phyloP scores from a whole-genome alignment of 2,797 vertebrate species.

The Chelon auratus region DNA sequence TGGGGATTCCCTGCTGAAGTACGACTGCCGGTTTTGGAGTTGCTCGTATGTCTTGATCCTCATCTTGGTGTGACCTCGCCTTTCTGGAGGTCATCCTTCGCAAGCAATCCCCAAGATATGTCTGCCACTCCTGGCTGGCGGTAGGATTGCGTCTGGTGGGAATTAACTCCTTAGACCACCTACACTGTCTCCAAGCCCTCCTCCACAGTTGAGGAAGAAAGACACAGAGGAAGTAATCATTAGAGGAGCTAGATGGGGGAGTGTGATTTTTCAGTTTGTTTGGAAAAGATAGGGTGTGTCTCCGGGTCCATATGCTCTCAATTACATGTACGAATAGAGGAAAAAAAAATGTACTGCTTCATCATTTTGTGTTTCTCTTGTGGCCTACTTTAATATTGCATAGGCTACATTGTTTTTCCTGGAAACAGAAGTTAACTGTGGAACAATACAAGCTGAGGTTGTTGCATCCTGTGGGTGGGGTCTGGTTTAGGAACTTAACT shows the following conservation, averaged over 20 bases:
- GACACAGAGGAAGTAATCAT: constrained; percentile 67
- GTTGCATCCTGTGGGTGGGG: constrained; percentile 83
- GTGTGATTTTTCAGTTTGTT: constrained; percentile 70
- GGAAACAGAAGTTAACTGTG: constrained; percentile 61
- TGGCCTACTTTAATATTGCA: constrained; percentile 24
- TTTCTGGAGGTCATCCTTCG: constrained; percentile 63
- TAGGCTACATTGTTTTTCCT: constrained; percentile 44
- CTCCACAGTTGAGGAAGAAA: constrained; percentile 41
- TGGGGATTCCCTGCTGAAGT: constrained; percentile 35
- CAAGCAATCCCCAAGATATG: constrained; percentile 58
- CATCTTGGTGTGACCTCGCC: constrained; percentile 45
- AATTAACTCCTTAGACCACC: constrained; percentile 77
- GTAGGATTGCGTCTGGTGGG: constrained; percentile 73
- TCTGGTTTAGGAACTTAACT: constrained; percentile 77
- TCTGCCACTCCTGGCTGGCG: constrained; percentile 54
- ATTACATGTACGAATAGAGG: constrained; percentile 14
- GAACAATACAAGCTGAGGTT: constrained; percentile 78
- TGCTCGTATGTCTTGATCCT: constrained; percentile 58
- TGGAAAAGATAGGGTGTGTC: constrained; percentile 56
- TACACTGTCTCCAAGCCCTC: constrained; percentile 53
- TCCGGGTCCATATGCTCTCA: constrained; percentile 25
- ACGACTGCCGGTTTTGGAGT: constrained; percentile 49
- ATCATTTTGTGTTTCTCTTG: constrained; percentile 11
- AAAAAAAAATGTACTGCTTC: constrained; percentile 20
- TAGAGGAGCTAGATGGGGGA: constrained; percentile 49